Percentiles rank a stretch among this genome's conserved stretches.
phyloP scores from a whole-genome alignment of 2,797 vertebrate genomes.

The Paratrypauchen microcephalus region DNA sequence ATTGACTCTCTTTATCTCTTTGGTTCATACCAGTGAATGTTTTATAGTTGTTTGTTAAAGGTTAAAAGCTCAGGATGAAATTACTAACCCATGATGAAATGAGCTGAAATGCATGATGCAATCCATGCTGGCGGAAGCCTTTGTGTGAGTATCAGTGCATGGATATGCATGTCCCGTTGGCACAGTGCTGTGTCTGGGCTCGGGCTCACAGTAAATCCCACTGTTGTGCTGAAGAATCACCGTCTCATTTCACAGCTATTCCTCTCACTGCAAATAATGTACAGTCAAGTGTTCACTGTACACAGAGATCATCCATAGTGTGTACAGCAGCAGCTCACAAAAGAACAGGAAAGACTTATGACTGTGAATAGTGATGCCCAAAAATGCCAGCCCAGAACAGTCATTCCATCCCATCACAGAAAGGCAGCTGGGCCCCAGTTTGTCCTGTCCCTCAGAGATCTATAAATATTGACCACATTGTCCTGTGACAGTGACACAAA shows the following conservation, averaged over 20 bases:
- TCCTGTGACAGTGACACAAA: slow-evolving; percentile 19
- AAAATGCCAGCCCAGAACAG: slow-evolving; percentile 37
- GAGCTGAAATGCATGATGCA: slow-evolving; percentile 64
- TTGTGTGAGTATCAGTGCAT: slow-evolving; percentile 59
- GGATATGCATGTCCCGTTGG: slow-evolving; percentile 66
- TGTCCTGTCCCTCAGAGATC: slow-evolving; percentile 61
- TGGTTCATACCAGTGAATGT: slow-evolving; percentile 37
- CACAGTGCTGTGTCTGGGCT: slow-evolving; percentile 52
- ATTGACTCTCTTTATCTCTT: slow-evolving; percentile 17
- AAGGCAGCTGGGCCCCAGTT: slow-evolving; percentile 67
- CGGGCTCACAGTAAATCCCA: slow-evolving; percentile 54
- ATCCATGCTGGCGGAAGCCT: slow-evolving; percentile 51
- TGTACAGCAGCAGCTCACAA: slow-evolving; percentile 23
- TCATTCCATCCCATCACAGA: slow-evolving; percentile 40
- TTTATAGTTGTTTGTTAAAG: slow-evolving; percentile 57
- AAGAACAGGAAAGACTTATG: slow-evolving; percentile 19
- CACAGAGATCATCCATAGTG: slow-evolving; percentile 13
- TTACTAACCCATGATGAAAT: slow-evolving; percentile 69
- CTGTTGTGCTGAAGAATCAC: slow-evolving; percentile 48
- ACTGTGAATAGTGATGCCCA: slow-evolving; percentile 38
- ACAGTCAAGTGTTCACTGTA: slow-evolving; percentile 49
- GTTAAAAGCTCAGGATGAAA: slow-evolving; percentile 48
- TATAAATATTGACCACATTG: slow-evolving; percentile 52
- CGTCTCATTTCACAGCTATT: slow-evolving; percentile 65
- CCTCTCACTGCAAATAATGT: slow-evolving; percentile 26